Conservation (phyloP, 2,888 invertebrate genomes). For the Chrysodeixis includens region DNA sequence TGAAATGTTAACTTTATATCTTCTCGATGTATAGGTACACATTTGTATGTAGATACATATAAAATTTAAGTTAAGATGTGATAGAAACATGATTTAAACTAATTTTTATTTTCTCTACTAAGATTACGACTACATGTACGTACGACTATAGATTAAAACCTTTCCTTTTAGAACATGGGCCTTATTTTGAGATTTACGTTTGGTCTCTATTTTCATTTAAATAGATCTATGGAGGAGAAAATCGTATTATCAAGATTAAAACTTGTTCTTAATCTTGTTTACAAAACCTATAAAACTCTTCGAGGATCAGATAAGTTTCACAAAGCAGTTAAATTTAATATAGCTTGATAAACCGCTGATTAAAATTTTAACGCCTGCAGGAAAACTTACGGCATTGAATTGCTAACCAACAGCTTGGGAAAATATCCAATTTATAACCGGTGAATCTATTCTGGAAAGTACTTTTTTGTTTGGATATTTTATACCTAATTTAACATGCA, state of each 20-base stretch:
- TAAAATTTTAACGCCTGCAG: constrained; percentile 53
- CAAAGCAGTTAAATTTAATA: constrained; percentile 44
- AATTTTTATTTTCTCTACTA: too few species aligned
- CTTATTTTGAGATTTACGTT: too few species aligned
- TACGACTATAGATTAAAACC: too few species aligned
- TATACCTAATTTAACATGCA: background rate
- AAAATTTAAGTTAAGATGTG: too few species aligned
- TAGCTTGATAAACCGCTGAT: constrained; percentile 42
- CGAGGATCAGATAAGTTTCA: constrained; percentile 37
- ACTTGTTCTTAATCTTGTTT: constrained; percentile 44
- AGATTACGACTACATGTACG: too few species aligned
- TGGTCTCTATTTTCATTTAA: background rate
- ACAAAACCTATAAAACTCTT: constrained; percentile 45
- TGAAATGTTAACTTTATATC: too few species aligned
- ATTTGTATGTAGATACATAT: background rate
- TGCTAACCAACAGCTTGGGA: constrained; percentile 26
- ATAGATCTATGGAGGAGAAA: background rate
- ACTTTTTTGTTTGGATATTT: background rate
- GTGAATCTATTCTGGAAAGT: background rate
- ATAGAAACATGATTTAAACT: too few species aligned
- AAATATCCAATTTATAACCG: background rate
- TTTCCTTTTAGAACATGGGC: too few species aligned
- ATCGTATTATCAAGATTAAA: constrained; percentile 35
- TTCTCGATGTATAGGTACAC: too few species aligned
- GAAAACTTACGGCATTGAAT: constrained; percentile 44